A percentile compares a stretch with the other conserved stretches of the same genome.
Conservation (phyloP, 1,140 invertebrate species). For the Nasonia giraulti region DNA sequence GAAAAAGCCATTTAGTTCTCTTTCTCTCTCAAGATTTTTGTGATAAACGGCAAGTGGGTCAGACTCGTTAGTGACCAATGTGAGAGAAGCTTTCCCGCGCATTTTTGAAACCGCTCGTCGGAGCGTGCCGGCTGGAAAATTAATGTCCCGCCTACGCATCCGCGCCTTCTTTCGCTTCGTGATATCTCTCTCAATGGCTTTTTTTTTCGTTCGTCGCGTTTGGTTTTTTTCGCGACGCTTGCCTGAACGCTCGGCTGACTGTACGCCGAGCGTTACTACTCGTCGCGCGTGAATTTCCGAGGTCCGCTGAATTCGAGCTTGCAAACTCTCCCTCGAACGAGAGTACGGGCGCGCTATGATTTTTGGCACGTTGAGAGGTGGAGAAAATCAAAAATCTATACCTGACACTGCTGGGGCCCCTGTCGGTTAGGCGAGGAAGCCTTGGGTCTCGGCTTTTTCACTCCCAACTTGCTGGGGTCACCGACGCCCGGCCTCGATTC, state of each 20-base stretch:
- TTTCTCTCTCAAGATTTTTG: conserved; percentile 26
- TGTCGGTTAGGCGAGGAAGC: conserved; percentile 85
- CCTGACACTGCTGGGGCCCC: conserved; percentile 87
- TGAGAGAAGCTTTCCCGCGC: conserved; percentile 37
- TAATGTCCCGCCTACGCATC: conserved; percentile 46
- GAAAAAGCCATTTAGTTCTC: background rate
- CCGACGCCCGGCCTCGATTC: conserved; percentile 69
- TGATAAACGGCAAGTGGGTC: conserved; percentile 63
- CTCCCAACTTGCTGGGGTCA: conserved; percentile 71
- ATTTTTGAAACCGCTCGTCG: conserved; percentile 59
- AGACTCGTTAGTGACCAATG: conserved; percentile 65
- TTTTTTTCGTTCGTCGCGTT: background rate
- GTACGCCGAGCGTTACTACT: conserved; percentile 25
- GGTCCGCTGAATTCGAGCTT: background rate
- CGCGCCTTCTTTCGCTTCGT: conserved; percentile 46
- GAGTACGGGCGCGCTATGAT: too few species aligned
- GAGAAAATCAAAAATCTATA: conserved; percentile 62
- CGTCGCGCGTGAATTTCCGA: background rate
- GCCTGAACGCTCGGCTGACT: conserved; percentile 43
- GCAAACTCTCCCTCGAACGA: background rate
- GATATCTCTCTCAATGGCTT: background rate
- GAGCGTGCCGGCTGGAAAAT: conserved; percentile 48
- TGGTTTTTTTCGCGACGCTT: conserved; percentile 31
- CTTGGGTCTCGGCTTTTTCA: conserved; percentile 84
- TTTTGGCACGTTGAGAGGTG: too few species aligned